Conservation (phyloP, 2,888 invertebrate species). For the Limnephilus lunatus region DNA sequence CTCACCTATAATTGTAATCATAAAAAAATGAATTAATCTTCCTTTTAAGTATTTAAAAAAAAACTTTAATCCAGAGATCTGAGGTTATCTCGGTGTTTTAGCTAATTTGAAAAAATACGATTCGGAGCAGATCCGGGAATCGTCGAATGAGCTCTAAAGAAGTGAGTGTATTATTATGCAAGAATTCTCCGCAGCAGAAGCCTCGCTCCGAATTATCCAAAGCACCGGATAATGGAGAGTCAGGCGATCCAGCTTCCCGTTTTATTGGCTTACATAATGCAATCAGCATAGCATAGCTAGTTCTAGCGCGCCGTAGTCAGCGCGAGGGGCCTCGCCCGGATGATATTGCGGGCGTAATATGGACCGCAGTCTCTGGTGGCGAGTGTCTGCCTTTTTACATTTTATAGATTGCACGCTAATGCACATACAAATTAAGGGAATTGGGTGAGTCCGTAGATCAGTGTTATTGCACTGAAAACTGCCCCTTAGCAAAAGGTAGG, state of each 20-base stretch:
- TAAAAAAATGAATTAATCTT: background rate
- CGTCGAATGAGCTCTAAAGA: background rate
- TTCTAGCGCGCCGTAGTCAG: background rate
- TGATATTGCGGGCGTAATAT: background rate
- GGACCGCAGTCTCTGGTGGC: background rate
- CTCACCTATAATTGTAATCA: no score
- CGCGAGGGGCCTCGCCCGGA: background rate
- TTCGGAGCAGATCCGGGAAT: background rate
- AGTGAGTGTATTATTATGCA: constrained; percentile 23
- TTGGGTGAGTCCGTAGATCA: background rate
- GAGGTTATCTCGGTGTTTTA: background rate
- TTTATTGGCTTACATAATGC: constrained; percentile 43
- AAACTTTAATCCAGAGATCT: background rate
- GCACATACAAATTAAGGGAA: background rate
- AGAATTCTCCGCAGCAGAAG: constrained; percentile 16
- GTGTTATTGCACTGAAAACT: background rate
- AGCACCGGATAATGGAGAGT: constrained; percentile 29
- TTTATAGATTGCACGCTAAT: background rate
- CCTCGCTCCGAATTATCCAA: constrained; percentile 39
- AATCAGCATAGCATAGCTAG: constrained; percentile 28
- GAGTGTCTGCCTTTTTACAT: background rate
- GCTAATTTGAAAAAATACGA: background rate
- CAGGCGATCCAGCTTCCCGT: constrained; percentile 11
- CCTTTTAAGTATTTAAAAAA: background rate
- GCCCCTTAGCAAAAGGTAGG: background rate